These are phyloP conservation scores for Hapalemur alaotrensis DNA, from an alignment of 2,797 vertebrate species.

Conservation along the genomic window DNA sequence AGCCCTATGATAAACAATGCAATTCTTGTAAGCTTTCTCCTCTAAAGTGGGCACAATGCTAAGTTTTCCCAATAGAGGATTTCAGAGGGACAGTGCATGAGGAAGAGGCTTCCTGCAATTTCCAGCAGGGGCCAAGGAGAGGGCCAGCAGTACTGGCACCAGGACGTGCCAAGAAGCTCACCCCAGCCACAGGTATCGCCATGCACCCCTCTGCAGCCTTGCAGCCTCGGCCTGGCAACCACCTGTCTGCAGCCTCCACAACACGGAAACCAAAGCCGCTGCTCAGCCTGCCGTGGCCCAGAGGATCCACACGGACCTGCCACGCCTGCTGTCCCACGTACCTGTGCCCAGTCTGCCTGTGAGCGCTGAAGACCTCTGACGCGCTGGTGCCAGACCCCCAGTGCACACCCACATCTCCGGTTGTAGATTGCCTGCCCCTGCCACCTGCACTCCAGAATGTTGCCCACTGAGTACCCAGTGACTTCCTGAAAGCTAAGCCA, in stretches of 20 bases:
- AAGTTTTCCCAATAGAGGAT: background rate
- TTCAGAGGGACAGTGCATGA: background rate
- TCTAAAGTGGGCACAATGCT: background rate
- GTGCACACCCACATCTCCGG: background rate
- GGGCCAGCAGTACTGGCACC: background rate
- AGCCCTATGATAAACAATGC: background rate
- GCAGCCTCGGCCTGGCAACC: background rate
- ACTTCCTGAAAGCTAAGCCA: background rate
- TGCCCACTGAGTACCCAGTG: background rate
- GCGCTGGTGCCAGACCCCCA: background rate
- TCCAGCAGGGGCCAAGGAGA: background rate
- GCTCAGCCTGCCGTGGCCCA: background rate
- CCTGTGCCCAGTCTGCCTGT: background rate
- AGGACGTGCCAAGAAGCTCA: background rate
- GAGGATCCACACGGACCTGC: background rate
- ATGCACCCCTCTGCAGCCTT: fast-evolving
- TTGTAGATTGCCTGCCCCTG: background rate
- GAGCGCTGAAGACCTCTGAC: background rate
- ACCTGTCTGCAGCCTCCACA: background rate
- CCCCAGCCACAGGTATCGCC: background rate
- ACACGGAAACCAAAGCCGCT: background rate
- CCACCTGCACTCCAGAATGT: background rate
- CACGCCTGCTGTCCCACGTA: background rate
- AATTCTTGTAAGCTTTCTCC: background rate
- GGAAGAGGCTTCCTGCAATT: background rate